phyloP scores from a whole-genome alignment of 92 coral and sea anemone species.

The Porites rus region DNA sequence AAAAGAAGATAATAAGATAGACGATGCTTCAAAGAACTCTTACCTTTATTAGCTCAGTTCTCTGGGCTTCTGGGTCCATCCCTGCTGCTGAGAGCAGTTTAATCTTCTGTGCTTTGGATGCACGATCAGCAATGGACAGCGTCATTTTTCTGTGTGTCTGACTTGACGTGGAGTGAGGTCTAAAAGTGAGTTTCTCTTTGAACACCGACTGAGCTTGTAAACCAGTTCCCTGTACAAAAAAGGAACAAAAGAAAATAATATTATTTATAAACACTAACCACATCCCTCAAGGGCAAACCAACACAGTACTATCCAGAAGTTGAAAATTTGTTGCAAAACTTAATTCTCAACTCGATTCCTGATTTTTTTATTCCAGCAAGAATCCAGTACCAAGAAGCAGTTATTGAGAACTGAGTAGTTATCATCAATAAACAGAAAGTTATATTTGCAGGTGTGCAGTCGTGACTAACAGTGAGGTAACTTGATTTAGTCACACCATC shows the following conservation, averaged over 20 bases:
- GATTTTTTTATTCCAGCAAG: too few relatives aligned
- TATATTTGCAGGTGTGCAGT: too few relatives aligned
- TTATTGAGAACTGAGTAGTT: too few relatives aligned
- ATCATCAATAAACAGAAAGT: too few relatives aligned
- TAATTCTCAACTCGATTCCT: too few relatives aligned
- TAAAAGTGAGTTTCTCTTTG: slow-evolving; percentile 93
- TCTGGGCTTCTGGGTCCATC: slow-evolving; percentile 94
- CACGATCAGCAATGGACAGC: slow-evolving; percentile 96
- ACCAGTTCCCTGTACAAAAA: slow-evolving; percentile 89
- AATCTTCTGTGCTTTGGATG: slow-evolving; percentile 91
- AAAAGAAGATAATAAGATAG: background rate
- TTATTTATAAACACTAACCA: background rate
- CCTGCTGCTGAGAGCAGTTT: slow-evolving; percentile 93
- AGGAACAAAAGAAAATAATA: background rate
- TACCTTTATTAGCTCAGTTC: slow-evolving; percentile 94
- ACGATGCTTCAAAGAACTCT: background rate
- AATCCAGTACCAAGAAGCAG: too few relatives aligned
- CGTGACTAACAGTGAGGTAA: too few relatives aligned
- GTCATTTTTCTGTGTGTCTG: slow-evolving; percentile 99
- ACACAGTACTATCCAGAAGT: too few relatives aligned
- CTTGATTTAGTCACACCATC: too few relatives aligned
- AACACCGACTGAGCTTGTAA: slow-evolving; percentile 96
- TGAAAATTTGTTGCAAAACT: too few relatives aligned
- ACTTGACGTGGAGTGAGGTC: slow-evolving; percentile 98
- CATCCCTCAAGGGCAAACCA: background rate